Evolutionary conservation across 2,113 vertebrate genomes (phyloP).

Genomic region (Campylorhamphus procurvoides): DNA sequence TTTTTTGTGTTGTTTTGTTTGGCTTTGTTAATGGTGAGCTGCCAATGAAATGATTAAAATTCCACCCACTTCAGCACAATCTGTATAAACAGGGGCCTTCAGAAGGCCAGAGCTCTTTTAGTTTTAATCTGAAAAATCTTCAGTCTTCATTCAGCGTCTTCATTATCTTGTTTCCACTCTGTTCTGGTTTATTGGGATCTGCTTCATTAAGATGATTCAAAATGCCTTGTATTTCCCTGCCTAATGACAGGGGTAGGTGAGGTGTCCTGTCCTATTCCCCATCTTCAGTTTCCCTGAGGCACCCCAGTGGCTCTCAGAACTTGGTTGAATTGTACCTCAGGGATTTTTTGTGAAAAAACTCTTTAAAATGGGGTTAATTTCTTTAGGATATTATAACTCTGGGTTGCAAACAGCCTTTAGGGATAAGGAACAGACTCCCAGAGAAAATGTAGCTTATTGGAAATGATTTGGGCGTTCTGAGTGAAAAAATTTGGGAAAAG

Average conservation of each 20-base stretch:
- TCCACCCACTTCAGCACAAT: conserved; percentile 15
- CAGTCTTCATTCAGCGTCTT: neutral
- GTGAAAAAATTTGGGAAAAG: neutral
- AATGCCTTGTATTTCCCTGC: neutral
- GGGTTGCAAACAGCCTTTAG: neutral
- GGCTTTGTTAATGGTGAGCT: conserved; percentile 24
- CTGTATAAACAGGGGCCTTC: neutral
- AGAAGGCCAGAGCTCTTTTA: neutral
- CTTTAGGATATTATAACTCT: neutral
- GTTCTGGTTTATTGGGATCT: neutral
- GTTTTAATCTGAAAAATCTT: neutral
- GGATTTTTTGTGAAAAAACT: neutral
- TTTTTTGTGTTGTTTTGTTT: conserved; percentile 14
- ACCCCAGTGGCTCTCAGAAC: neutral
- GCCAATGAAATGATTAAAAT: conserved; percentile 34
- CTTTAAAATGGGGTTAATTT: neutral
- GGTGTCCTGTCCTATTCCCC: neutral
- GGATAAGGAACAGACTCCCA: neutral
- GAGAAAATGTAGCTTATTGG: neutral
- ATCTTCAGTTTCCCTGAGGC: neutral
- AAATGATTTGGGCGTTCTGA: neutral
- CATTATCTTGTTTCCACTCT: neutral
- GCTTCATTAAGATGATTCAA: neutral
- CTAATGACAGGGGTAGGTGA: neutral
- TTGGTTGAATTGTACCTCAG: neutral